Evolutionary conservation across 2,888 invertebrate genomes (phyloP), one percentile per base, ranked within the genome.

Genomic region (Nemapogon koenigi): DNA sequence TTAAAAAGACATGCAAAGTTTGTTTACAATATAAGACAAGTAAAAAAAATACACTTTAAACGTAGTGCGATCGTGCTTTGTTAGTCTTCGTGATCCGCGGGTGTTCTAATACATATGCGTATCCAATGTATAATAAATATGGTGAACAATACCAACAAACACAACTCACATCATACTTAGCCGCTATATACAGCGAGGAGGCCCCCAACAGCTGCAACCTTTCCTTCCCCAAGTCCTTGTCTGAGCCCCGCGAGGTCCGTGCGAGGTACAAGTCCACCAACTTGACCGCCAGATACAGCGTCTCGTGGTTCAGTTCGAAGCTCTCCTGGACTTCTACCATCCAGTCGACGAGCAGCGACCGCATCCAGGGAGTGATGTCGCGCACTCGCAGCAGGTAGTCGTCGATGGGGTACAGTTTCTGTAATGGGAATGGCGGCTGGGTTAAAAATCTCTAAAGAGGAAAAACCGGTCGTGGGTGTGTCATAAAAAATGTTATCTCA

Each of bases 241-340:
- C 53, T 4, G 64, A 58, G 2, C 75, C 72, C 37, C 51, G 52
- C 2, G 73, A 65, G 7, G 35, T 25, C 3, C 83, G 82, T 43
- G 86, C 82, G 37, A 97, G 81, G 71, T 89, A 98, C 45, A 91
- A 72, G 68, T 99, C 98, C 3, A 97, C 91, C 48, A 99, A 76
- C 78, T 97, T 98, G 10, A 99, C 96, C 16, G 94, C 96, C 61
- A 97, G 81, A 69, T 99, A 99, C 4, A 99, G 78, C 0, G 98
- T 98, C 78, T 99, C 99, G 57, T 99, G 99, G 71, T 98, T 98
- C 22, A 99, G 82, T 67, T 98, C 98, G 63, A 98, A 98, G 45
- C 90, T 91, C 68, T 95, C 95, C 78, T 97, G 97, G 7, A 97
- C 91, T 62, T 98, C 97, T 29, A 99, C 97, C 91, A 99, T 91